Percentiles rank a stretch among this genome's conserved stretches.
Conservation (phyloP, 2,888 invertebrate species). For the Andrena hattorfiana region DNA sequence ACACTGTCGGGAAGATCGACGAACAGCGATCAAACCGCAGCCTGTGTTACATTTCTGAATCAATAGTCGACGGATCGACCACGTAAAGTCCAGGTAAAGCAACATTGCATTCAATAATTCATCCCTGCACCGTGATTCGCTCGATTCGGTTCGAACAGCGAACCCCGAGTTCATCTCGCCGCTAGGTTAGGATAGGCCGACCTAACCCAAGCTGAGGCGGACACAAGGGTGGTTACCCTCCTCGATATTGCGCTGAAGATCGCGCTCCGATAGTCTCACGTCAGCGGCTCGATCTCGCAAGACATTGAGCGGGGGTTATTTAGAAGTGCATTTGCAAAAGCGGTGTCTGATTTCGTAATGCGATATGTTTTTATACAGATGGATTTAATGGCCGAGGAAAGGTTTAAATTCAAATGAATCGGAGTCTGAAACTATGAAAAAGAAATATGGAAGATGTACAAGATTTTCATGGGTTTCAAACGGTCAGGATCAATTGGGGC, state of each 20-base stretch:
- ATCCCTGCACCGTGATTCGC: not conserved
- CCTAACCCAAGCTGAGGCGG: constrained; percentile 35
- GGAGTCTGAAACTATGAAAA: not conserved
- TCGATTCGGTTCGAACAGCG: not conserved
- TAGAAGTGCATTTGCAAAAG: constrained; percentile 25
- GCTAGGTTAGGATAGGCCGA: constrained; percentile 51
- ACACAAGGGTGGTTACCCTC: constrained; percentile 29
- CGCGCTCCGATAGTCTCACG: constrained; percentile 50
- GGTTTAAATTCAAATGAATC: no score
- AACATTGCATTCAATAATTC: constrained; percentile 4
- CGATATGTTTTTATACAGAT: not conserved
- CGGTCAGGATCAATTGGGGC: no score
- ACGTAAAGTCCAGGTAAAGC: constrained; percentile 50
- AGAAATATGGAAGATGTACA: not conserved
- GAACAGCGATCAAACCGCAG: constrained; percentile 10
- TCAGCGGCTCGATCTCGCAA: not conserved
- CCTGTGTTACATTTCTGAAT: constrained; percentile 17
- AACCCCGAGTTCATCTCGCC: not conserved
- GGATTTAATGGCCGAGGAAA: not conserved
- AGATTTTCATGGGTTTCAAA: no score
- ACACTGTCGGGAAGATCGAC: constrained; percentile 31
- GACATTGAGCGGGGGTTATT: constrained; percentile 38
- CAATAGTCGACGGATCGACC: not conserved
- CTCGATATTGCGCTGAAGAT: constrained; percentile 38
- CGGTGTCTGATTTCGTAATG: constrained; percentile 10